These are phyloP conservation scores for Sogatella furcifera DNA, from an alignment of 1,140 invertebrate genomes.

Conservation along the genomic window DNA sequence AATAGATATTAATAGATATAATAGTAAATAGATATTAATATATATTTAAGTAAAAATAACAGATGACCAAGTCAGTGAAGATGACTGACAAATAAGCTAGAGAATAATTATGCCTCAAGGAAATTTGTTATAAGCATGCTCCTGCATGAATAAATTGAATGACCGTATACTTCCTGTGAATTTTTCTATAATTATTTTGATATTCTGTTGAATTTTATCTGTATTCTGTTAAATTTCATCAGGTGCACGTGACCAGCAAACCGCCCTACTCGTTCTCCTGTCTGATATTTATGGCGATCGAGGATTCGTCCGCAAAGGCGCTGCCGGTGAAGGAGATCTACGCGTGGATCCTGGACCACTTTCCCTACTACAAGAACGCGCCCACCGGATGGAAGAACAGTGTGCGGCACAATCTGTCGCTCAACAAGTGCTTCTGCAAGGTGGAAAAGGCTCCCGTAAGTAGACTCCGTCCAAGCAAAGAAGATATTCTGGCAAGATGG, in stretches of 20 bases:
- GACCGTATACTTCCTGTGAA: too few species aligned
- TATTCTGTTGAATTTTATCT: constrained; percentile 12
- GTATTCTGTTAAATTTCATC: not conserved
- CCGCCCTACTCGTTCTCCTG: constrained; percentile 92
- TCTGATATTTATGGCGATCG: constrained; percentile 95
- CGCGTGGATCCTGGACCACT: constrained; percentile 93
- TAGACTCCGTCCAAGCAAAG: too few species aligned
- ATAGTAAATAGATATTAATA: too few species aligned
- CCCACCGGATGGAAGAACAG: constrained; percentile 98
- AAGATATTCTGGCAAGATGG: too few species aligned
- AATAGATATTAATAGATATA: too few species aligned
- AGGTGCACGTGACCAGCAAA: constrained; percentile 75
- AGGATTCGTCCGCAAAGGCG: constrained; percentile 78
- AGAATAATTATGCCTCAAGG: too few species aligned
- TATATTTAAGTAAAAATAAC: too few species aligned
- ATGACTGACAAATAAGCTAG: too few species aligned
- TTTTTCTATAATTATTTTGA: too few species aligned
- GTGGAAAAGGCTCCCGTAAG: constrained; percentile 80
- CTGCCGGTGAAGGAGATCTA: constrained; percentile 95
- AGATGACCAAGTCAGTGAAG: too few species aligned
- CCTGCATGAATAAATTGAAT: too few species aligned
- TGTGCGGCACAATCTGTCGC: constrained; percentile 86
- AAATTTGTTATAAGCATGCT: too few species aligned
- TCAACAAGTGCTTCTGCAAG: constrained; percentile 96
- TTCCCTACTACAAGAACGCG: constrained; percentile 92